Conservation (phyloP, 1,140 invertebrate genomes). For the Zaprionus camerounensis region DNA sequence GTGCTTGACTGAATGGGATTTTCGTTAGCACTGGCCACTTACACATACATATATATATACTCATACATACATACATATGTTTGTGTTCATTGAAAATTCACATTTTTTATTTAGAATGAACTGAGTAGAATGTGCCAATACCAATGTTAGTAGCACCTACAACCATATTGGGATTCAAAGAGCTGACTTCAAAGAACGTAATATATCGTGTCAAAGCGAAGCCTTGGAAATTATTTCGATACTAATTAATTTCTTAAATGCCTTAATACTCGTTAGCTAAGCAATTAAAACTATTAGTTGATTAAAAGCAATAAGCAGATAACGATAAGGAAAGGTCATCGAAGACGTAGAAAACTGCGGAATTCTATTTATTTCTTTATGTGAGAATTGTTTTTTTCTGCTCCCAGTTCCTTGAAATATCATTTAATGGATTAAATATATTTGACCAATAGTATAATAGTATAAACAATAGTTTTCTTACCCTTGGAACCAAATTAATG, state of each 20-base stretch:
- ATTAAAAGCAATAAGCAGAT: slow-evolving; percentile 19
- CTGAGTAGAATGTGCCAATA: neutral
- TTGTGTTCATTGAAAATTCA: slow-evolving; percentile 28
- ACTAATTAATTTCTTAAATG: slow-evolving; percentile 17
- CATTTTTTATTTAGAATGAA: slow-evolving; percentile 20
- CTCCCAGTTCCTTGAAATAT: neutral
- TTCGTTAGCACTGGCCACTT: slow-evolving; percentile 7
- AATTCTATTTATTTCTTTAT: neutral
- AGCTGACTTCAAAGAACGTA: neutral
- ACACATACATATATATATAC: neutral
- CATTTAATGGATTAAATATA: too few species aligned
- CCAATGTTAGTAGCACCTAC: neutral
- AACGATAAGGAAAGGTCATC: neutral
- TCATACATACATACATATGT: neutral
- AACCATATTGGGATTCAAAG: neutral
- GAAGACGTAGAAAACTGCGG: neutral
- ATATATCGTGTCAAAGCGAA: neutral
- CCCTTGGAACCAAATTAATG: too few species aligned
- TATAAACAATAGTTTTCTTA: too few species aligned
- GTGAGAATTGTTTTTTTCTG: neutral
- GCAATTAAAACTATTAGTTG: slow-evolving; percentile 25
- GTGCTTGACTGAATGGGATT: slow-evolving; percentile 61
- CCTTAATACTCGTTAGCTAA: neutral
- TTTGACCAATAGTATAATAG: too few species aligned
- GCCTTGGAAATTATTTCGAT: slow-evolving; percentile 16